These are phyloP conservation scores for Xenus cinereus DNA, from an alignment of 2,113 vertebrate species.

Conservation along the genomic window DNA sequence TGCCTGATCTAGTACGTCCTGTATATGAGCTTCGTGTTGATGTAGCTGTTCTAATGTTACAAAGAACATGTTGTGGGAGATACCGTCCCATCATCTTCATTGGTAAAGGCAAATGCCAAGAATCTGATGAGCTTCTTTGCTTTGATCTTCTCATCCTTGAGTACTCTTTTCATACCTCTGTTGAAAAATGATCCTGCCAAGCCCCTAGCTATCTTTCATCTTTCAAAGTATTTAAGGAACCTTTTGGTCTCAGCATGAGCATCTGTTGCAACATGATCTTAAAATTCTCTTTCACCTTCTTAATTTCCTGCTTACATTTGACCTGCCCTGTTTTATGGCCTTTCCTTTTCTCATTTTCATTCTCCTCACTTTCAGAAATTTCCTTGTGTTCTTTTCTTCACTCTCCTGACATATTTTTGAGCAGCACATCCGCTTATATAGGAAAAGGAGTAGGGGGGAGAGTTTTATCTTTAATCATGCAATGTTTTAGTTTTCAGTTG, in stretches of 20 bases:
- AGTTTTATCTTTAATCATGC: not conserved
- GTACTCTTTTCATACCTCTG: not conserved
- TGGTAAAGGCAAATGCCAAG: not conserved
- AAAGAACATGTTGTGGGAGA: not conserved
- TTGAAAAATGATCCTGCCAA: not conserved
- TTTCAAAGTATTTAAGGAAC: not conserved
- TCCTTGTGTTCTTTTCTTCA: not conserved
- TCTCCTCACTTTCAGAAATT: not conserved
- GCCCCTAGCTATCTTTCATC: not conserved
- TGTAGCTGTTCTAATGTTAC: not conserved
- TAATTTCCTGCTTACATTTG: constrained; percentile 23
- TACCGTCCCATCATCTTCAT: not conserved
- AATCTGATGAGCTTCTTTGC: not conserved
- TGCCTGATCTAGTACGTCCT: not conserved
- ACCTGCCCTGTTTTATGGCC: not conserved
- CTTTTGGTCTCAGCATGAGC: not conserved
- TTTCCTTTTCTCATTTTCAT: not conserved
- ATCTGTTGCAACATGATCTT: not conserved
- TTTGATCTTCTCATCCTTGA: not conserved
- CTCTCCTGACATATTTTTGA: not conserved
- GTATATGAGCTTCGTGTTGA: accelerated
- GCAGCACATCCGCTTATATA: accelerated
- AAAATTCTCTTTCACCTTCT: not conserved
- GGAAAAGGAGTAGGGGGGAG: not conserved
- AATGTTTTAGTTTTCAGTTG: not conserved